Conservation (phyloP, 30 jellyfish, hydroid and myxozoan species). For the Pelagia noctiluca region DNA sequence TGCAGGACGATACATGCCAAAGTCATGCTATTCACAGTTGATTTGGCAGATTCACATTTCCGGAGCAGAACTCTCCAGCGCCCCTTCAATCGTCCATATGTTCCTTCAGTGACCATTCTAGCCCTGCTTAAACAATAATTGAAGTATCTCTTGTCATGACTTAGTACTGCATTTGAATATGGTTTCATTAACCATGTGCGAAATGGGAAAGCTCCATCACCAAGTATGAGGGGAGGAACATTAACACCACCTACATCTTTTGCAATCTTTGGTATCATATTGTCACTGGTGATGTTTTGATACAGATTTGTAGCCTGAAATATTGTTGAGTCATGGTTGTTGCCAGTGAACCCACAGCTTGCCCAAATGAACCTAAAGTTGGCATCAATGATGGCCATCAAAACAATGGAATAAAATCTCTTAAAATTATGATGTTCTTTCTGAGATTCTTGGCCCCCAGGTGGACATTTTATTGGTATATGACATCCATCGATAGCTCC, state of each 20-base stretch:
- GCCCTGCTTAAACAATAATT: slow-evolving; percentile 62
- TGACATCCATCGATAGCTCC: too few relatives aligned
- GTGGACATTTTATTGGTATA: too few relatives aligned
- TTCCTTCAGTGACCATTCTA: slow-evolving; percentile 75
- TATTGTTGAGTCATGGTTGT: slow-evolving; percentile 44
- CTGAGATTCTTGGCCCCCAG: too few relatives aligned
- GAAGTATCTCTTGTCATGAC: slow-evolving; percentile 27
- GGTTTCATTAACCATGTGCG: slow-evolving; percentile 50
- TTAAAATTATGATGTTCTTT: too few relatives aligned
- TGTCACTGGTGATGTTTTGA: neutral
- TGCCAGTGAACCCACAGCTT: slow-evolving; percentile 66
- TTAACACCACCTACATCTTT: slow-evolving; percentile 3
- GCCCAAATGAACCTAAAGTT: slow-evolving; percentile 54
- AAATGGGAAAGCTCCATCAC: slow-evolving; percentile 64
- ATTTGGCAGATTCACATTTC: slow-evolving; percentile 53
- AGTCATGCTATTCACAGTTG: slow-evolving; percentile 21
- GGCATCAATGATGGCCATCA: slow-evolving; percentile 55
- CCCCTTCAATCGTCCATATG: slow-evolving; percentile 65
- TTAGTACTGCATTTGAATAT: slow-evolving; percentile 36
- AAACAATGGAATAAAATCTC: too few relatives aligned
- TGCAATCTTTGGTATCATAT: slow-evolving; percentile 37
- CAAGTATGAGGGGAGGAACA: slow-evolving; percentile 48
- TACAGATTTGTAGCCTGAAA: slow-evolving; percentile 23
- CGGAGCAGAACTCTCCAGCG: slow-evolving; percentile 56
- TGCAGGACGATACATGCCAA: slow-evolving; percentile 65